These are phyloP conservation scores for Cryptophagus acutangulus DNA, from an alignment of 2,888 invertebrate species.

Conservation along the genomic window DNA sequence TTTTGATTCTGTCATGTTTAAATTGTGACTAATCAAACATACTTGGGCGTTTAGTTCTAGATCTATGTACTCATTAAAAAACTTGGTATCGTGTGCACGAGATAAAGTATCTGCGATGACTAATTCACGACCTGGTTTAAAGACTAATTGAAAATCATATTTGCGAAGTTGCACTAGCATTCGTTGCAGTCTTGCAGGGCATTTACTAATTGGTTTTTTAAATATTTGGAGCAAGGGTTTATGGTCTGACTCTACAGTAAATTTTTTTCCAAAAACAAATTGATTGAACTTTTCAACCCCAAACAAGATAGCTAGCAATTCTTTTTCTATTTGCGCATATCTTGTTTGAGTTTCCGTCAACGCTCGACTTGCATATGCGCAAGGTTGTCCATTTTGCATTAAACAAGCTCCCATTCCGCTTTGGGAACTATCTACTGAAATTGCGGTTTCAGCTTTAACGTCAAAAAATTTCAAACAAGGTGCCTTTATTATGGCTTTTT, in stretches of 20 bases:
- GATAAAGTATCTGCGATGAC: conserved; percentile 20
- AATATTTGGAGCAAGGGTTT: conserved; percentile 16
- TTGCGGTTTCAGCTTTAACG: conserved; percentile 4
- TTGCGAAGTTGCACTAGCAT: conserved; percentile 15
- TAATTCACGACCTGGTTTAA: conserved; percentile 20
- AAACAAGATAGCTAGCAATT: conserved; percentile 5
- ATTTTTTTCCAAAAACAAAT: conserved; percentile 8
- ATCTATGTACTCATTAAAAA: conserved; percentile 12
- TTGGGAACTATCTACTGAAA: conserved; percentile 13
- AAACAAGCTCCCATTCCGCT: conserved; percentile 13
- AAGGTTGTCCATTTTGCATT: conserved; percentile 11
- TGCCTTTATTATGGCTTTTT: conserved; percentile 5
- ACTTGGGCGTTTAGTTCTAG: conserved; percentile 16
- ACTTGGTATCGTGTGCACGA: conserved; percentile 14
- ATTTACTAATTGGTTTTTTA: conserved; percentile 14
- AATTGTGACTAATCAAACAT: conserved; percentile 6
- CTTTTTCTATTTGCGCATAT: conserved; percentile 13
- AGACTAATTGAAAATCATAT: conserved; percentile 15
- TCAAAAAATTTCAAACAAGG: conserved; percentile 14
- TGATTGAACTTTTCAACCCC: conserved; percentile 9
- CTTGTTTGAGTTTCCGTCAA: conserved; percentile 11
- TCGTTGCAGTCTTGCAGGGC: conserved; percentile 16
- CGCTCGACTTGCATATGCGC: conserved; percentile 11
- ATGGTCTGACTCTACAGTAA: conserved; percentile 24
- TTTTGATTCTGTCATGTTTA: conserved; percentile 13